These are phyloP conservation scores for Plodia interpunctella DNA, from an alignment of 1,140 invertebrate species.

Conservation along the genomic window DNA sequence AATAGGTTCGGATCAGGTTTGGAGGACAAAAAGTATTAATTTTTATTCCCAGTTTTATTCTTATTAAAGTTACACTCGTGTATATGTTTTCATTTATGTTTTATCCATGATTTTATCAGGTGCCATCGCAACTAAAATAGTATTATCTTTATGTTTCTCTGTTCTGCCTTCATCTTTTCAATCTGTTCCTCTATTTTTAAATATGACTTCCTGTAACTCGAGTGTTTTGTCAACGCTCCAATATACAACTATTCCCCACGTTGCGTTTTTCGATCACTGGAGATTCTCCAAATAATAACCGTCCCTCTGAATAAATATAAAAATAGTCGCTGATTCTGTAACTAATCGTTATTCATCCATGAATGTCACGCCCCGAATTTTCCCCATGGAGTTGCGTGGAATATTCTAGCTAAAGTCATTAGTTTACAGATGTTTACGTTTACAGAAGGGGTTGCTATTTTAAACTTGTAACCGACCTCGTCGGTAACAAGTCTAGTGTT, in stretches of 20 bases:
- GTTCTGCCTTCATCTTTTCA: background rate
- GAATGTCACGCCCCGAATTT: background rate
- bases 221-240: conserved; percentile 25
- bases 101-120: no score
- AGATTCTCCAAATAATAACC: background rate
- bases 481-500: background rate
- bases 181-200: conserved; percentile 27
- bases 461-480: background rate
- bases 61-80: no score
- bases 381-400: background rate
- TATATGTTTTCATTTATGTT: no score
- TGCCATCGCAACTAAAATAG: no score
- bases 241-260: conserved; percentile 4
- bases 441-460: background rate
- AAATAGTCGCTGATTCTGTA: background rate
- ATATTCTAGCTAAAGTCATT: background rate
- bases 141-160: background rate
- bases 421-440: background rate
- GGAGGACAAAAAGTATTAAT: no score
- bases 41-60: no score
- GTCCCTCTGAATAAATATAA: background rate
- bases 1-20: no score
- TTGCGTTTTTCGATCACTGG: background rate
- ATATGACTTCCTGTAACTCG: conserved; percentile 27
- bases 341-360: background rate